These are phyloP conservation scores for Chloromyia formosa DNA, from an alignment of 2,888 invertebrate species.

Conservation along the genomic window DNA sequence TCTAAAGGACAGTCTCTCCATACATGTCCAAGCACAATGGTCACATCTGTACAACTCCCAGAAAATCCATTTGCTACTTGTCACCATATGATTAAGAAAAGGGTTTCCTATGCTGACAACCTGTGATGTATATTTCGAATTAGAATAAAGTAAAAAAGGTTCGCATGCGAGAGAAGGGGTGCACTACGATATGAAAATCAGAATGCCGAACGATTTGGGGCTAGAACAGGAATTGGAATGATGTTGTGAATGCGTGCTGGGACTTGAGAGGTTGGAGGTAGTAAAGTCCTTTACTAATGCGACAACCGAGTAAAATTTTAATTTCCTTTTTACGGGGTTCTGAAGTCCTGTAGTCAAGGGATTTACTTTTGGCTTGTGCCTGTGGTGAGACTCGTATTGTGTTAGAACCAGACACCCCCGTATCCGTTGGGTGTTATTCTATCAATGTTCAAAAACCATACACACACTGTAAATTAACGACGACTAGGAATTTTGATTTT, in stretches of 20 bases:
- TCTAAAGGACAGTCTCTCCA: constrained; percentile 25
- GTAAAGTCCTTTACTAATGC: constrained; percentile 49
- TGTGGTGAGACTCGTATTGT: constrained; percentile 30
- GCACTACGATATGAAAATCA: not conserved
- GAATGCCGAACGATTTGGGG: not conserved
- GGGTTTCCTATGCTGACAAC: constrained; percentile 54
- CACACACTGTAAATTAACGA: not conserved
- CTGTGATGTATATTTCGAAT: constrained; percentile 53
- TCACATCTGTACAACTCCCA: constrained; percentile 52
- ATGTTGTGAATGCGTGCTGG: not conserved
- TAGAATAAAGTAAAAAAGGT: constrained; percentile 45
- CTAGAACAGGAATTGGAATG: not conserved
- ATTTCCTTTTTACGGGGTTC: constrained; percentile 47
- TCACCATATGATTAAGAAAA: constrained; percentile 56
- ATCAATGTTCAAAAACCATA: constrained; percentile 29
- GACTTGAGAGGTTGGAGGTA: constrained; percentile 16
- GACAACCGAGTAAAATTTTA: constrained; percentile 51
- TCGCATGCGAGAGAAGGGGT: constrained; percentile 1
- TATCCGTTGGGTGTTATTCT: not conserved
- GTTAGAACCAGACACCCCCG: constrained; percentile 27
- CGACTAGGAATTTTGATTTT: constrained; percentile 25
- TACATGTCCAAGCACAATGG: constrained; percentile 38
- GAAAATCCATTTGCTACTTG: constrained; percentile 55
- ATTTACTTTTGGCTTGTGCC: constrained; percentile 26
- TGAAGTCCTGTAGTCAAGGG: constrained; percentile 39